Conservation (phyloP, 2,113 vertebrate genomes). For the Ahaetulla prasina region DNA sequence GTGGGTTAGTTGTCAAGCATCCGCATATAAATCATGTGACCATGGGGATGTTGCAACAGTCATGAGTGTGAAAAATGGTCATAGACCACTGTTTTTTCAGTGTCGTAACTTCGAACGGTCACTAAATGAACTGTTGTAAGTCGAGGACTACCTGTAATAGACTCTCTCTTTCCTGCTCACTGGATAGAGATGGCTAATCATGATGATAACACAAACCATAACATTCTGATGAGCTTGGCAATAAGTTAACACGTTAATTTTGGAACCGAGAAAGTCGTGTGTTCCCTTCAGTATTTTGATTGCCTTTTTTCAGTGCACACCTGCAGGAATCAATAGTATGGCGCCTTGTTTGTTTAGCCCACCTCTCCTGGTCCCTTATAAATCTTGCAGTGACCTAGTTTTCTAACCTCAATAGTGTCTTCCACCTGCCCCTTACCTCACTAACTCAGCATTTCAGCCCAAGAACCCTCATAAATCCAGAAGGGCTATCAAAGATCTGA, state of each 20-base stretch:
- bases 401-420: slow-evolving; percentile 4
- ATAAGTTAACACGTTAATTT: not conserved
- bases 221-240: not conserved
- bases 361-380: not conserved
- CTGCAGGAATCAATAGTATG: slow-evolving; percentile 1
- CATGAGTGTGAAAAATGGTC: no score
- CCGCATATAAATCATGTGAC: no score
- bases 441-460: slow-evolving; percentile 6
- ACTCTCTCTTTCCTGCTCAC: not conserved
- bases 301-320: not conserved
- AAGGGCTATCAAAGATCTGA: not conserved
- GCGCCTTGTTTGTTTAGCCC: not conserved
- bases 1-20: no score
- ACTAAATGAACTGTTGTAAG: no score
- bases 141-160: not conserved
- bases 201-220: not conserved
- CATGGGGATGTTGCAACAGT: no score
- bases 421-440: slow-evolving; percentile 23
- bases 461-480: slow-evolving; percentile 4
- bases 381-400: slow-evolving; percentile 15
- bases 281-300: not conserved
- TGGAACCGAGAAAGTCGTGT: not conserved
- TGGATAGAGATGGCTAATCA: not conserved
- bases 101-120: no score
- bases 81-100: no score